phyloP scores from a whole-genome alignment of 2,113 vertebrate species.

The Dasyprocta punctata region DNA sequence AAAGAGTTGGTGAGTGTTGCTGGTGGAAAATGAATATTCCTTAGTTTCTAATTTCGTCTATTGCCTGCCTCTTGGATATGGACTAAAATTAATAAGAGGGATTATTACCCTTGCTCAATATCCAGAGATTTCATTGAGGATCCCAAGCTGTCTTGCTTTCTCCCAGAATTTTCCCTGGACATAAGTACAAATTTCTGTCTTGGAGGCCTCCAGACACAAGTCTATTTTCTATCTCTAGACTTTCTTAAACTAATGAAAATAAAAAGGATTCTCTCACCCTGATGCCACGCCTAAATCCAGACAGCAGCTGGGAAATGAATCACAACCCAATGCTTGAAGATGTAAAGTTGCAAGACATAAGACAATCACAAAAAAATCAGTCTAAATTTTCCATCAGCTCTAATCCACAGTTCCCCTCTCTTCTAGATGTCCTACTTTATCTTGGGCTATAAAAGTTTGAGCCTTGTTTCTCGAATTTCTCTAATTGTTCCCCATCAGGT shows the following conservation, averaged over 20 bases:
- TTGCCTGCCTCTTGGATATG: neutral
- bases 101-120: neutral
- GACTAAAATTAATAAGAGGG: neutral
- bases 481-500: neutral
- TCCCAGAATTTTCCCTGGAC: neutral
- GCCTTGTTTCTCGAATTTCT: neutral
- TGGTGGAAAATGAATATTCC: neutral
- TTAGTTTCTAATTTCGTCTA: constrained; percentile 4
- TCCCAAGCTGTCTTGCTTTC: neutral
- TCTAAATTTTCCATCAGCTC: neutral
- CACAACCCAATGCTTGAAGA: neutral
- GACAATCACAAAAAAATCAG: neutral
- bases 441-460: neutral
- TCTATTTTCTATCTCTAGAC: neutral
- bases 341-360: neutral
- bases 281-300: neutral
- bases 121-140: neutral
- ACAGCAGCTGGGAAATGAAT: neutral
- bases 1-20: neutral
- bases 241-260: constrained; percentile 28
- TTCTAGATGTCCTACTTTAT: neutral
- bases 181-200: neutral
- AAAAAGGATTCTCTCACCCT: neutral
- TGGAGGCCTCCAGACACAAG: neutral
- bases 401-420: neutral